Evolutionary conservation across 2,888 invertebrate species (phyloP).

Genomic region (Melipona bicolor): DNA sequence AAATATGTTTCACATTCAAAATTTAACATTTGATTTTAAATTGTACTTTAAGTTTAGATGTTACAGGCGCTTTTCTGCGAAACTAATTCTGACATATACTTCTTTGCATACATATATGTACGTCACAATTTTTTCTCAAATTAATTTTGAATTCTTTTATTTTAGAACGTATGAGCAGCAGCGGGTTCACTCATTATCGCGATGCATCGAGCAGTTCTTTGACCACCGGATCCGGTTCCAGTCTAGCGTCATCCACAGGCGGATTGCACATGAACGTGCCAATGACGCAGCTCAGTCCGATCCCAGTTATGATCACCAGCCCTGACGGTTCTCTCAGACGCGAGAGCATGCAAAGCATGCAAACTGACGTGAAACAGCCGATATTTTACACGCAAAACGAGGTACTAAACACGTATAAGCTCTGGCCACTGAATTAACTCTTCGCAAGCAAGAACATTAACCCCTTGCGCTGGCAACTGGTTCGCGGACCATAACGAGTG

Average conservation of each 20-base stretch:
- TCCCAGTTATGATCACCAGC: slow-evolving; percentile 84
- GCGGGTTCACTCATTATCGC: slow-evolving; percentile 82
- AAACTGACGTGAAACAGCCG: slow-evolving; percentile 68
- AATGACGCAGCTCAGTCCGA: slow-evolving; percentile 85
- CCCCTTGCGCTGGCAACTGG: no score
- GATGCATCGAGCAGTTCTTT: slow-evolving; percentile 88
- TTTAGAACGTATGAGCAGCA: slow-evolving; percentile 83
- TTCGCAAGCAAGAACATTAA: no score
- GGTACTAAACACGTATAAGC: slow-evolving; percentile 28
- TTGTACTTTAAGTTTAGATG: no score
- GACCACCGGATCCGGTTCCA: slow-evolving; percentile 86
- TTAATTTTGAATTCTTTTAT: slow-evolving; percentile 41
- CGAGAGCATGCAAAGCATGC: slow-evolving; percentile 72
- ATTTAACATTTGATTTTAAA: no score
- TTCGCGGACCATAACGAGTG: no score
- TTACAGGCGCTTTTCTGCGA: no score
- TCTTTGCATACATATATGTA: no score
- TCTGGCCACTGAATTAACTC: no score
- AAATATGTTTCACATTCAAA: no score
- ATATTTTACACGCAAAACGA: slow-evolving; percentile 76
- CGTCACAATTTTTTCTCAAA: not conserved
- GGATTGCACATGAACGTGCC: slow-evolving; percentile 85
- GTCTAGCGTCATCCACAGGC: slow-evolving; percentile 79
- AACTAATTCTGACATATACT: no score
- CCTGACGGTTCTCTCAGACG: slow-evolving; percentile 80